Conservation (phyloP, 2,888 invertebrate genomes). For the Caradrina clavipalpis region DNA sequence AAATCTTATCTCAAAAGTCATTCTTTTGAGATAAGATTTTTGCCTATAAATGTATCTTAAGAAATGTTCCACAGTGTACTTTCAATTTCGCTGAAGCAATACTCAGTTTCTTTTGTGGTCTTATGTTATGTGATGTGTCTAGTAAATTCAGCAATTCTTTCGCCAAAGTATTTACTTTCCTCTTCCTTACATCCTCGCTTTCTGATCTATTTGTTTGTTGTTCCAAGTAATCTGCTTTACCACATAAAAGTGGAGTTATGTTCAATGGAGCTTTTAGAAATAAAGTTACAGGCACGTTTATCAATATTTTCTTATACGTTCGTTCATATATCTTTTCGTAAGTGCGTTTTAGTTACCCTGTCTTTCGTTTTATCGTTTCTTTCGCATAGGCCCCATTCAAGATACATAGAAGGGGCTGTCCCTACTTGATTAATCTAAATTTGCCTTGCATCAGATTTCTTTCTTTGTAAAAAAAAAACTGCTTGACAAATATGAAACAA, state of each 20-base stretch:
- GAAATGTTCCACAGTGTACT: not conserved
- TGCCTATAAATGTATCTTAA: not conserved
- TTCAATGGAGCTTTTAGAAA: conserved; percentile 37
- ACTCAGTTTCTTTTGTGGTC: not conserved
- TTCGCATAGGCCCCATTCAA: not conserved
- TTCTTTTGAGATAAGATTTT: not conserved
- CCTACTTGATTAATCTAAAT: not conserved
- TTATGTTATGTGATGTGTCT: conserved; percentile 4
- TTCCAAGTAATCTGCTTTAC: conserved; percentile 28
- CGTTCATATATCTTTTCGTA: conserved; percentile 16
- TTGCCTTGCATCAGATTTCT: too few species aligned
- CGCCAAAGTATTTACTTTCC: conserved; percentile 33
- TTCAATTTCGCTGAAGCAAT: conserved; percentile 10
- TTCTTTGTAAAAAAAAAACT: too few species aligned
- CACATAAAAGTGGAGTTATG: conserved; percentile 40
- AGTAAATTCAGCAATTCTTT: conserved; percentile 39
- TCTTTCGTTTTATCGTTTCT: conserved; percentile 3
- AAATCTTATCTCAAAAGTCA: not conserved
- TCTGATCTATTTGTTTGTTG: conserved; percentile 51
- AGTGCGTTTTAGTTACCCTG: not conserved
- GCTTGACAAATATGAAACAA: too few species aligned
- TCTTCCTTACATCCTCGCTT: conserved; percentile 42
- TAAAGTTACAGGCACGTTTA: conserved; percentile 18
- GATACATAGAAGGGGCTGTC: not conserved
- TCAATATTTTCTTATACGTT: conserved; percentile 26